Evolutionary conservation across 2,888 invertebrate genomes (phyloP).

Genomic region (Dicyrtoma fusca): DNA sequence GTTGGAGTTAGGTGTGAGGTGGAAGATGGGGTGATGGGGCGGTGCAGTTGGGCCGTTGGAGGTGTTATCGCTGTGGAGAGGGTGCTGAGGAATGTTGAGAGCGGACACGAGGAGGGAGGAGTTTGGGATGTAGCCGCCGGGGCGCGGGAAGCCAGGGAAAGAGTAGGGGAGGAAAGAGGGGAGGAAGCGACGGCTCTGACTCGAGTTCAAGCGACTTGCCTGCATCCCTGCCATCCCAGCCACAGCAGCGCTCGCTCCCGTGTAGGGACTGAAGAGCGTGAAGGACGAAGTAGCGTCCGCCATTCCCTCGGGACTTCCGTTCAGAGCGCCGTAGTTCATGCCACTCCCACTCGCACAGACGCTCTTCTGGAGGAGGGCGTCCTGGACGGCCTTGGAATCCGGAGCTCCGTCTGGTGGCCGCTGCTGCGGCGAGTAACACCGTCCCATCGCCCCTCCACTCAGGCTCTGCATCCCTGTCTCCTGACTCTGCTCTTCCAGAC

Average conservation of each 20-base stretch:
- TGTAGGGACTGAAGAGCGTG: conserved; percentile 54
- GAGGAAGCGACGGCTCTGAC: conserved; percentile 45
- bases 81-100: conserved; percentile 33
- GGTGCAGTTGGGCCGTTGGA: conserved; percentile 27
- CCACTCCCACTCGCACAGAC: background rate
- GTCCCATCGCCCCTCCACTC: conserved; percentile 7
- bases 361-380: background rate
- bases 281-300: conserved; percentile 51
- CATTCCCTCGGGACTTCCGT: conserved; percentile 36
- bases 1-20: conserved; percentile 32
- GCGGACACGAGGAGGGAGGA: conserved; percentile 47
- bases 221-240: no score
- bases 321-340: background rate
- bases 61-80: background rate
- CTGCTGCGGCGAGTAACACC: conserved; percentile 30
- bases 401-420: conserved; percentile 51
- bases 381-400: conserved; percentile 40
- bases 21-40: conserved; percentile 47
- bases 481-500: conserved; percentile 30
- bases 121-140: conserved; percentile 49
- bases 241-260: conserved; percentile 52
- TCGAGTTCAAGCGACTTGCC: conserved; percentile 51
- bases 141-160: conserved; percentile 49
- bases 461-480: background rate
- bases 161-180: conserved; percentile 54